Evolutionary conservation across 1,140 invertebrate species (phyloP).

Genomic region (Melanaphis sacchari): DNA sequence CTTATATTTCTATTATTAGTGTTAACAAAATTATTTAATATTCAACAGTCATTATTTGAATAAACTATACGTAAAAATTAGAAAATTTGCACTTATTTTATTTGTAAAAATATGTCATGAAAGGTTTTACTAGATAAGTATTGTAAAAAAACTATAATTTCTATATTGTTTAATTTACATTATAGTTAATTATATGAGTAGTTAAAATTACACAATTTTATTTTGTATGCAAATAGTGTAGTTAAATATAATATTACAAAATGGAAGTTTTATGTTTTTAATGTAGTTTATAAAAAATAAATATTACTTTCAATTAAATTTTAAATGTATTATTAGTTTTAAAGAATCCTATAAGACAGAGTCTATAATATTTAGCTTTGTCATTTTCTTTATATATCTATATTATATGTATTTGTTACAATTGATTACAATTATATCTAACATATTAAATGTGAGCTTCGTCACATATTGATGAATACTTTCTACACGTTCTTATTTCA

Average conservation of each 20-base stretch:
- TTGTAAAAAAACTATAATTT: background rate
- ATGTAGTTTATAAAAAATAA: background rate
- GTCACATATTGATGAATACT: too few species aligned
- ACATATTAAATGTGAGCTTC: too few species aligned
- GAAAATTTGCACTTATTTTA: background rate
- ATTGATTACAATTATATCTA: background rate
- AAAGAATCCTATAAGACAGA: background rate
- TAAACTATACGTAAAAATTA: background rate
- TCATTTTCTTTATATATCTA: background rate
- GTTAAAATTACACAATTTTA: background rate
- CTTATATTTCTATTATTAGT: background rate
- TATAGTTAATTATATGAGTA: background rate
- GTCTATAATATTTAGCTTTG: background rate
- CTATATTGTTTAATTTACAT: background rate
- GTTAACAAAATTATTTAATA: background rate
- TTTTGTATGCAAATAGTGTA: background rate
- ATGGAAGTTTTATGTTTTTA: background rate
- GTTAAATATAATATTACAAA: background rate
- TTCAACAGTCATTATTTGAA: background rate
- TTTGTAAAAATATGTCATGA: background rate
- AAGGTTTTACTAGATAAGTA: background rate
- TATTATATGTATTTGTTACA: conserved; percentile 4
- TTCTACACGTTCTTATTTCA: too few species aligned
- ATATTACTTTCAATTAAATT: background rate
- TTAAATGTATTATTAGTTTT: background rate